Base-by-base conservation (phyloP, 2,797 vertebrate species). In the Peromyscus aztecus region DNA sequence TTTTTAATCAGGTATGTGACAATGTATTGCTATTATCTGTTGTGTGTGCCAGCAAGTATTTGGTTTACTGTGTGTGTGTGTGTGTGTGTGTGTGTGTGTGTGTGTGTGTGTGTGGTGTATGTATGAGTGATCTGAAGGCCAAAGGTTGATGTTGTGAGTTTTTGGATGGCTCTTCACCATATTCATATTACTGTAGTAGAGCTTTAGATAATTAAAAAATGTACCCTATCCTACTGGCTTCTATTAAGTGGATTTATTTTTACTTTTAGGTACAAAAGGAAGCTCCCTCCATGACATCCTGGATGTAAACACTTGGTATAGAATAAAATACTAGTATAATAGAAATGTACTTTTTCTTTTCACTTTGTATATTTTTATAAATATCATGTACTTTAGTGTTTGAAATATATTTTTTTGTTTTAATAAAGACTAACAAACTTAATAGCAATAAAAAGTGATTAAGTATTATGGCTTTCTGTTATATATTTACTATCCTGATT, bases 191-290 rank as follows among this genome's bases (percentile, higher is more conserved):
- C 2, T 90, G 91, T 19, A 89, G 10, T 93, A 31, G 37, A 88
- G 71, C 84, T 80, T 96, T 94, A 95, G 55, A 65, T 43, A 96
- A 31, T 91, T 94, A 40, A 94, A 43, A 97, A 95, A 92, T 90
- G 21, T 94, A 91, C 27, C 4, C 1, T 85, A 5, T 84, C 23
- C 82, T 81, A 49, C 77, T 21, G 1, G 95, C 90, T 97, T 94
- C 8, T 94, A 89, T 94, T 97, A 96, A 46, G 0, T 91, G 63
- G 89, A 43, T 98, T 95, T 97, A 5, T 97, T 98, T 98, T 98
- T 97, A 98, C 81, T 96, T 84, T 84, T 99, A 99, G 99, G 98
- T 98, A 73, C 99, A 99, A 90, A 99, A 99, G 96, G 99, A 99
- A 92, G 92, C 97, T 1, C 97, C 98, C 21, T 95, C 98, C 92